Base-by-base conservation (phyloP, 1,140 invertebrate genomes). In the Formica exsecta region DNA sequence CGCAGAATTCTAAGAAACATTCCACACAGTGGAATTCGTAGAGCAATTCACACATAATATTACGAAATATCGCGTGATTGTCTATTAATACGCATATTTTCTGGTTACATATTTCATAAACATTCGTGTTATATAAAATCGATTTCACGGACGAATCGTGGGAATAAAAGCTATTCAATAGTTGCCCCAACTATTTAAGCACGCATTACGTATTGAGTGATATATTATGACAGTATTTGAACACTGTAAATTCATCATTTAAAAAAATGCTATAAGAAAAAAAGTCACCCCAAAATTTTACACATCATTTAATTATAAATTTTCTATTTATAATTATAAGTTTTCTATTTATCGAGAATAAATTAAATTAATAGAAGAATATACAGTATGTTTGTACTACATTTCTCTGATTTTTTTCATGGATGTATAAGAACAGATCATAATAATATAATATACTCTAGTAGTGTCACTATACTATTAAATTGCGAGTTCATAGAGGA, bases 101-200 rank as follows among this genome's bases (percentile, higher is more conserved):
- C 32, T 61, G 22, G 22, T 61, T 8, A 59, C 32, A 41, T 22
- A 61, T 75, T 22, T 75, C 13, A 13, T 75, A 75, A 41, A 75
- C 4, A 6, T 38, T 3, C 25, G 54, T 11, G 73, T 75, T 75
- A 75, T 5, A 41, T 75, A 75, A 61, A 25, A 61, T 75, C 16
- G 54, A 61, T 75, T 75, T 75, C 22, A 29, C 8, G 36, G 36
- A 29, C 36, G 36, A 75, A 22, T 75, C 51, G 22, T 75, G 73
- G 19, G 54, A 75, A 75, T 41, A 36, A 38, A 61, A 59, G 22
- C 4, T 2, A 25, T 9, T 41, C 19, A 4, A 38, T 36, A 74
- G 13, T 16, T 13, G 22, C 16, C 7, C 4, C 19, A 22, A 74
- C 5, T 73, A 13, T 73, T 73, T 73, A 73, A 16, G 5, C 11